A percentile compares a stretch with the other conserved stretches of the same genome.
Evolutionary conservation across 2,888 invertebrate genomes (phyloP).

Genomic region (Ypsolopha scabrella): DNA sequence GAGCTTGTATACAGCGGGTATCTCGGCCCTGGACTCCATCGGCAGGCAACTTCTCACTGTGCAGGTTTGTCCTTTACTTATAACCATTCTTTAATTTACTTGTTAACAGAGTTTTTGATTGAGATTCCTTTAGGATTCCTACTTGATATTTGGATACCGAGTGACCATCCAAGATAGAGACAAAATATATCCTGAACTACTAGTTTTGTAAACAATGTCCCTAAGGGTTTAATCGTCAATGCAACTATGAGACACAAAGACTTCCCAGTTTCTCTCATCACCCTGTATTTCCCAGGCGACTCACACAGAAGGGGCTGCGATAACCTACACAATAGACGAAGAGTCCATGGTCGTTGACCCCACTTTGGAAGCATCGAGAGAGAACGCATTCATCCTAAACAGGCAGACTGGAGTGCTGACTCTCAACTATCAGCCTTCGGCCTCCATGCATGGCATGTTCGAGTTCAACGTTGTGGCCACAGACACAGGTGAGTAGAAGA

Average conservation of each 20-base stretch:
- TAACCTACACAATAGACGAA: slow-evolving; percentile 47
- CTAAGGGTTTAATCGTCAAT: too few species aligned
- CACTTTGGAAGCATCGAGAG: slow-evolving; percentile 28
- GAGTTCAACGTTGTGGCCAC: slow-evolving; percentile 64
- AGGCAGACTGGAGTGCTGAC: slow-evolving; percentile 48
- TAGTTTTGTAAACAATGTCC: too few species aligned
- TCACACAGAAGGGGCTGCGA: slow-evolving; percentile 59
- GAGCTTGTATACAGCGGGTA: slow-evolving; percentile 60
- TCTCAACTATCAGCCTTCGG: slow-evolving; percentile 60
- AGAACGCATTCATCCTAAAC: slow-evolving; percentile 47
- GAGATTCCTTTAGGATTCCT: too few species aligned
- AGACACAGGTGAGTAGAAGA: slow-evolving; percentile 49
- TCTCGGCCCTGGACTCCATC: slow-evolving; percentile 50
- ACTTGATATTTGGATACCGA: too few species aligned
- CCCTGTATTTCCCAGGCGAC: slow-evolving; percentile 49
- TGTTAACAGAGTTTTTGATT: too few species aligned
- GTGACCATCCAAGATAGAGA: too few species aligned
- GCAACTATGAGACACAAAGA: too few species aligned
- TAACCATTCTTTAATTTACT: too few species aligned
- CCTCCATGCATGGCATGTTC: slow-evolving; percentile 72
- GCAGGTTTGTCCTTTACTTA: slow-evolving; percentile 29
- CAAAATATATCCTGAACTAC: too few species aligned
- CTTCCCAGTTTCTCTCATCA: too few species aligned
- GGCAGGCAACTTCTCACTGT: slow-evolving; percentile 57
- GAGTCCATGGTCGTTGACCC: slow-evolving; percentile 47